Percentiles rank a stretch among this genome's conserved stretches.
Evolutionary conservation across 2,888 invertebrate species (phyloP).

Genomic region (Athalia circularis): DNA sequence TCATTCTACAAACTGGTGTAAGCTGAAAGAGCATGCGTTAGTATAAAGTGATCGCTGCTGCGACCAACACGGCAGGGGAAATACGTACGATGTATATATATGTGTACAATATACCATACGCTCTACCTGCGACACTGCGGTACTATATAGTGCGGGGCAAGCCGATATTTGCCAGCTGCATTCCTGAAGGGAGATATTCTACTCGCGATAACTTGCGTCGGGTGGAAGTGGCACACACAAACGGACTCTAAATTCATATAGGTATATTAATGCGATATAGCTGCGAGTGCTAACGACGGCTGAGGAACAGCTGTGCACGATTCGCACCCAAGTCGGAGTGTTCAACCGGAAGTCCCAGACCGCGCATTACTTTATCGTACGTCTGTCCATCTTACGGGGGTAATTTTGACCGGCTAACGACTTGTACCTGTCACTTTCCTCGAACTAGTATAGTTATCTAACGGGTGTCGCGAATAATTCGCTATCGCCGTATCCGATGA

Average conservation of each 20-base stretch:
- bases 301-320: constrained; percentile 7
- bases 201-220: constrained; percentile 36
- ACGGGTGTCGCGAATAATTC: neutral
- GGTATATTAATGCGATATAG: neutral
- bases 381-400: neutral
- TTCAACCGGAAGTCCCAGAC: constrained; percentile 21
- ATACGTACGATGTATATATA: constrained; percentile 15
- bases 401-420: constrained; percentile 8
- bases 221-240: neutral
- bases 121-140: neutral
- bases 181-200: constrained; percentile 35
- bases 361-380: neutral
- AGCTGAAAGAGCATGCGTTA: neutral
- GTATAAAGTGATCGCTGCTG: constrained; percentile 1
- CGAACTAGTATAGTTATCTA: neutral
- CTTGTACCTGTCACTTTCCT: neutral
- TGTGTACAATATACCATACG: too few species aligned
- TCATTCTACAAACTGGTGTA: neutral
- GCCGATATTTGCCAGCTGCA: constrained; percentile 39
- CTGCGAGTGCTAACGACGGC: neutral
- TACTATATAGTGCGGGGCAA: neutral
- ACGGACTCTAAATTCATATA: constrained; percentile 18
- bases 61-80: constrained; percentile 3
- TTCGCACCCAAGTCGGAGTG: constrained; percentile 4
- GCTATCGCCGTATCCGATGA: too few species aligned